phyloP scores from a whole-genome alignment of 2,113 vertebrate species.

The Oceanodroma tethys region DNA sequence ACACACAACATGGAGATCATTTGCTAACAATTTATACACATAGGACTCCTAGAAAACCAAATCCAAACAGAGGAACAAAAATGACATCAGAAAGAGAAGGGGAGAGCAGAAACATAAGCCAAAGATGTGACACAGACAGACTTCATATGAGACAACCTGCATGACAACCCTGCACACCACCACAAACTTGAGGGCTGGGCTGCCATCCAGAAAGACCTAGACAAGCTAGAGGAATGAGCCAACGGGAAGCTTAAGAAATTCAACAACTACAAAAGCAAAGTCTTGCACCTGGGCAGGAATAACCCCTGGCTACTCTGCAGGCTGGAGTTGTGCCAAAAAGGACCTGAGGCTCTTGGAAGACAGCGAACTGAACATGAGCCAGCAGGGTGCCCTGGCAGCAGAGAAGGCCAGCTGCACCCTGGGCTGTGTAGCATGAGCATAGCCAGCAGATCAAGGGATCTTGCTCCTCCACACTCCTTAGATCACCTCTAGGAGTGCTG shows the following conservation, averaged over 20 bases:
- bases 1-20: not conserved
- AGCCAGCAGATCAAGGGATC: not conserved
- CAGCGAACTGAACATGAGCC: not conserved
- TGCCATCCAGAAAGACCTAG: not conserved
- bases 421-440: not conserved
- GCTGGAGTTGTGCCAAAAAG: not conserved
- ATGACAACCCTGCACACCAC: not conserved
- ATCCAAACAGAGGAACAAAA: not conserved
- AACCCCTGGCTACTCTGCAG: not conserved
- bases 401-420: too few relatives aligned
- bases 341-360: not conserved
- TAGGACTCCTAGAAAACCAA: not conserved
- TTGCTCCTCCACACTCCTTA: not conserved
- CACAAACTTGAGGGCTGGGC: fast-evolving
- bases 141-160: not conserved
- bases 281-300: not conserved
- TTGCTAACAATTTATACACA: not conserved
- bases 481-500: not conserved
- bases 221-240: not conserved
- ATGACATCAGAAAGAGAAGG: not conserved
- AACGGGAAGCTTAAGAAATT: not conserved
- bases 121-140: not conserved
- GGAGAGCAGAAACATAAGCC: not conserved
- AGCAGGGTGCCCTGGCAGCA: not conserved
- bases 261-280: not conserved